Evolutionary conservation across 2,113 vertebrate genomes (phyloP), one percentile per base, ranked within the genome.

Genomic region (Neopipo cinnamomea): DNA sequence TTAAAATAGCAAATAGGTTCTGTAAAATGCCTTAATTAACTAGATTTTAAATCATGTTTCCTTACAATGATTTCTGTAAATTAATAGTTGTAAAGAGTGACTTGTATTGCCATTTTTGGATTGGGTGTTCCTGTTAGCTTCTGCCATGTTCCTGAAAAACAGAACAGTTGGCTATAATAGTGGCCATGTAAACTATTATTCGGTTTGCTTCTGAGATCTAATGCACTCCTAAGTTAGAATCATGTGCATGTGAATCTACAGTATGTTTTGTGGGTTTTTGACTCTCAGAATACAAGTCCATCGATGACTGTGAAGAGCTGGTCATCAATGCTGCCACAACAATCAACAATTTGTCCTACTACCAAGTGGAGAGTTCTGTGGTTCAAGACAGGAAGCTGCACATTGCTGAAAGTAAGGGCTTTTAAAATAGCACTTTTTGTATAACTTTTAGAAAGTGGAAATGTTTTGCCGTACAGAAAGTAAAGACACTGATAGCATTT

Each of bases 271-370:
- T 35, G 41, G 0, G 3, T 63, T 46, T 21, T 76, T 72, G 58
- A 28, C 41, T 96, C 68, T 81, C 97, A 99, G 99, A 99, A 96
- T 94, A 97, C 93, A 98, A 98, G 89, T 98, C 98, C 15, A 91
- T 99, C 11, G 96, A 98, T 50, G 98, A 98, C 71, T 99, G 98
- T 71, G 98, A 99, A 90, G 99, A 99, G 96, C 93, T 99, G 83
- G 93, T 99, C 96, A 98, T 99, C 97, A 99, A 98, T 52, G 97
- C 98, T 25, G 97, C 98, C 1, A 98, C 98, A 74, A 82, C 99
- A 67, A 97, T 99, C 97, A 99, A 99, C 98, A 99, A 99, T 95
- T 97, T 99, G 78, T 99, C 99, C 31, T 99, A 98, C 97, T 99
- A 99, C 96, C 98, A 97, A 93, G 98, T 96, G 78, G 92, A 98